These are phyloP conservation scores for Muscicapa striata DNA, from an alignment of 2,797 vertebrate genomes.

Conservation along the genomic window DNA sequence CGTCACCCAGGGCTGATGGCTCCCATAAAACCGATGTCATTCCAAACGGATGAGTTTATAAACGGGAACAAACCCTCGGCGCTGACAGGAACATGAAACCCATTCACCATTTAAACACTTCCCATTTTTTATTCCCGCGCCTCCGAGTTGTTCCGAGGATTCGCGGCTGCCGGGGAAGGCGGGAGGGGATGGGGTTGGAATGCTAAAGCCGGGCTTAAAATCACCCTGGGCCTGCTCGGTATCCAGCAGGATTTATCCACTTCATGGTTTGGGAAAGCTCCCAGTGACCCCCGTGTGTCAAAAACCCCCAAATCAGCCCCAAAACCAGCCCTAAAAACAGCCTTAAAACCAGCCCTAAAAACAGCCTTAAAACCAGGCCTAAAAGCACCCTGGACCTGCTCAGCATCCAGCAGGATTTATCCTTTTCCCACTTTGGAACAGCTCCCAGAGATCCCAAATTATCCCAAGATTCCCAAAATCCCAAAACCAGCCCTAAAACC, in stretches of 20 bases:
- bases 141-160: conserved; percentile 76
- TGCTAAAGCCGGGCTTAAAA: neutral
- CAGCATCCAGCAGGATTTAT: too few relatives aligned
- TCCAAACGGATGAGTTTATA: conserved; percentile 85
- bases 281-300: fast-evolving
- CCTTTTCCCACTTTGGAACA: too few relatives aligned
- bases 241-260: neutral
- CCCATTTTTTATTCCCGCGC: conserved; percentile 80
- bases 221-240: neutral
- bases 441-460: too few relatives aligned
- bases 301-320: neutral
- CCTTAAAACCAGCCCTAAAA: too few relatives aligned
- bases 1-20: conserved; percentile 80
- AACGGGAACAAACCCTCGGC: conserved; percentile 83
- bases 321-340: neutral
- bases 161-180: conserved; percentile 63
- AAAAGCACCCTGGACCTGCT: too few relatives aligned
- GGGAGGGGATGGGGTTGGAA: neutral
- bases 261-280: neutral
- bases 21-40: conserved; percentile 84
- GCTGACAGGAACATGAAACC: conserved; percentile 83
- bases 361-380: too few relatives aligned
- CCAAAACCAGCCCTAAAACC: too few relatives aligned
- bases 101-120: conserved; percentile 82
- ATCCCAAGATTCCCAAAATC: too few relatives aligned